Conservation (phyloP, 2,113 vertebrate genomes). For the Bos javanicus region DNA sequence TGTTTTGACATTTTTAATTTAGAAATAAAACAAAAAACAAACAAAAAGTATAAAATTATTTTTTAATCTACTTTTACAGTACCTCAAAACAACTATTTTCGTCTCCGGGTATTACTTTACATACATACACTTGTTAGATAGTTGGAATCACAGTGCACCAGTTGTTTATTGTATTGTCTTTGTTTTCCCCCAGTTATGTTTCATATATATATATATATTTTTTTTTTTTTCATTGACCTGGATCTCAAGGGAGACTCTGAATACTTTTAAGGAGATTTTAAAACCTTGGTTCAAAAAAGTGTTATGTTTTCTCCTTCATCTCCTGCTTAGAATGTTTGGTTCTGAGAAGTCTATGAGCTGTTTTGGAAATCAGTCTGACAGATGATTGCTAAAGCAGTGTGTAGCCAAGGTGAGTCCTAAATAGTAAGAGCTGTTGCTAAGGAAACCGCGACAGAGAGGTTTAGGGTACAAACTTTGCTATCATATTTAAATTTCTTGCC, state of each 20-base stretch:
- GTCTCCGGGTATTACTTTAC: background rate
- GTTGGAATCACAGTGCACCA: background rate
- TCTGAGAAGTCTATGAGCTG: background rate
- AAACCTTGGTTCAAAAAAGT: slow-evolving; percentile 2
- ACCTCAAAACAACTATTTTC: background rate
- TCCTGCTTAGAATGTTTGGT: background rate
- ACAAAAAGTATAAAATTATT: background rate
- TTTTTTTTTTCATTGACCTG: background rate
- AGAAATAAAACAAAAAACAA: background rate
- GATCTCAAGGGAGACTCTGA: background rate
- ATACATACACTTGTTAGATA: background rate
- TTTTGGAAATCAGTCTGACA: slow-evolving; percentile 9
- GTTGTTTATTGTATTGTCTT: background rate
- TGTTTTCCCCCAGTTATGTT: background rate
- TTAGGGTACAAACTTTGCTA: slow-evolving; percentile 33
- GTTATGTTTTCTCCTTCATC: slow-evolving; percentile 27
- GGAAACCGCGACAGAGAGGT: background rate
- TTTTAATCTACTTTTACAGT: background rate
- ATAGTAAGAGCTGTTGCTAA: slow-evolving; percentile 15
- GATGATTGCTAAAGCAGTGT: background rate
- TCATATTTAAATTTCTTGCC: slow-evolving; percentile 15
- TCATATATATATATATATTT: background rate
- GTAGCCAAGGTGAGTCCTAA: slow-evolving; percentile 1
- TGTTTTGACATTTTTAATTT: slow-evolving; percentile 42
- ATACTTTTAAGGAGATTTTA: slow-evolving; percentile 22